These are phyloP conservation scores for Sebastes diploproa DNA, from an alignment of 2,797 vertebrate genomes.

Conservation along the genomic window DNA sequence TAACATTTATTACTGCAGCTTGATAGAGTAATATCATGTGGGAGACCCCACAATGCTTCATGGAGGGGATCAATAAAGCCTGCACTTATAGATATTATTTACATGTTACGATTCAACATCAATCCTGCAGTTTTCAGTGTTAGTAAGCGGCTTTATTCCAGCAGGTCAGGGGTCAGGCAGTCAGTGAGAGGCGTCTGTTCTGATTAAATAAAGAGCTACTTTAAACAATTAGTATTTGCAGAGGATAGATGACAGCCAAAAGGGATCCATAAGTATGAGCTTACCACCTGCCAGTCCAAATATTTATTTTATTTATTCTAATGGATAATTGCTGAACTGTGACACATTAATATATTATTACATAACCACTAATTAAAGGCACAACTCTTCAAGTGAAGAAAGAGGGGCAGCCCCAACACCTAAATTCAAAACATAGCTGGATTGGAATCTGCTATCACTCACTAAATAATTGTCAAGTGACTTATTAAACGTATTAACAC, in stretches of 20 bases:
- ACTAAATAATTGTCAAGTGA: neutral
- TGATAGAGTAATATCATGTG: neutral
- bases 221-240: neutral
- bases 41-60: neutral
- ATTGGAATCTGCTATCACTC: neutral
- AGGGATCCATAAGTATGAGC: neutral
- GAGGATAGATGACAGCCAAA: neutral
- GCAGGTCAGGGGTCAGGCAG: neutral
- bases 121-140: neutral
- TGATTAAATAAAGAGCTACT: neutral
- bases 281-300: neutral
- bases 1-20: neutral
- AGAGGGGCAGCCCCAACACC: neutral
- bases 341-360: neutral
- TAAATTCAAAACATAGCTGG: neutral
- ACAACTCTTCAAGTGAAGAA: neutral
- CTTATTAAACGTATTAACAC: neutral
- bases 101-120: neutral
- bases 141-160: neutral
- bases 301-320: neutral
- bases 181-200: neutral
- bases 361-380: neutral
- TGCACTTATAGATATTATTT: no score
- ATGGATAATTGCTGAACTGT: neutral
- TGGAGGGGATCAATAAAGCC: neutral